A percentile compares a stretch with the other conserved stretches of the same genome.
Conservation (phyloP, 2,888 invertebrate genomes). For the Dione juno region DNA sequence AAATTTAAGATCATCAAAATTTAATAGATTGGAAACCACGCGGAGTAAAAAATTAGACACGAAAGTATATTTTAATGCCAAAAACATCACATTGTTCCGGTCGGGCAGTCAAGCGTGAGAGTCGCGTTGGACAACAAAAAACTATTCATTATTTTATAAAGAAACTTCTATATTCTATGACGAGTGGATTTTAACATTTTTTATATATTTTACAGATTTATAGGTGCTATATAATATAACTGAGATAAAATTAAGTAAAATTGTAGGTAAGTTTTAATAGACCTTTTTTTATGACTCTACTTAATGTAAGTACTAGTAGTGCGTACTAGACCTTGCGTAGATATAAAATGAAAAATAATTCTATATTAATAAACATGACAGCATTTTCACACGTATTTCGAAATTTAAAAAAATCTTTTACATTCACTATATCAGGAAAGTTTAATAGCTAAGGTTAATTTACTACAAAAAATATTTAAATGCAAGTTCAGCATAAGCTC, state of each 20-base stretch:
- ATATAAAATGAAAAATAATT: not conserved
- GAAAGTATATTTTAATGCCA: slow-evolving; percentile 52
- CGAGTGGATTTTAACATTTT: slow-evolving; percentile 7
- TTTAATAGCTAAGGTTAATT: slow-evolving; percentile 20
- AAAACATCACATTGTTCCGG: slow-evolving; percentile 65
- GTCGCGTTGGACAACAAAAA: slow-evolving; percentile 65
- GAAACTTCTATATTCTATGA: slow-evolving; percentile 26
- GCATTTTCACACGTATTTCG: slow-evolving; percentile 38
- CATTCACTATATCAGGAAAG: slow-evolving; percentile 44
- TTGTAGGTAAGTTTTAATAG: not conserved
- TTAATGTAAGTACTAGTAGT: not conserved
- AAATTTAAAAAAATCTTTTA: slow-evolving; percentile 45
- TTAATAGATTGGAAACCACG: slow-evolving; percentile 28
- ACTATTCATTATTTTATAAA: slow-evolving; percentile 53
- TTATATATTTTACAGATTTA: not conserved
- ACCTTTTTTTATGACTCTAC: not conserved
- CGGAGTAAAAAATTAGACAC: slow-evolving; percentile 37
- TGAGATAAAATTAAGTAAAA: not conserved
- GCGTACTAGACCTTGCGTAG: not conserved
- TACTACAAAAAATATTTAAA: too few species aligned
- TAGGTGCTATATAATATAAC: not conserved
- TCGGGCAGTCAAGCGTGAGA: slow-evolving; percentile 56
- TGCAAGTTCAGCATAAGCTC: not conserved
- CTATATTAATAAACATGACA: not conserved
- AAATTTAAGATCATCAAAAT: slow-evolving; percentile 19